Evolutionary conservation across 2,113 vertebrate species (phyloP).

Genomic region (Megaptera novaeangliae): DNA sequence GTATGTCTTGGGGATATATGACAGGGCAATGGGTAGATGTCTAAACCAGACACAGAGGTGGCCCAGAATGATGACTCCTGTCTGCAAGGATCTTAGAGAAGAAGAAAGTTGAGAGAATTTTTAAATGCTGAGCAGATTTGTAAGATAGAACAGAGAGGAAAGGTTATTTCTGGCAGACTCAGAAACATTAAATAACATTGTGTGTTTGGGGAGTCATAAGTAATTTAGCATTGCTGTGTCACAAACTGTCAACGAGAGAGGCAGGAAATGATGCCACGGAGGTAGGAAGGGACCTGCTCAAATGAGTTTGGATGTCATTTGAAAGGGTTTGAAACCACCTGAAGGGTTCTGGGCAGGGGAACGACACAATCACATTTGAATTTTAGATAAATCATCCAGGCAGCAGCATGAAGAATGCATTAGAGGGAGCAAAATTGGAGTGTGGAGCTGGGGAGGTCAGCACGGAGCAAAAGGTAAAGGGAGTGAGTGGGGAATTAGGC

Average conservation of each 20-base stretch:
- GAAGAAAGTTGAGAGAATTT: background rate
- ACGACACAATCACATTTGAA: constrained; percentile 11
- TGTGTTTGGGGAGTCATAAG: constrained; percentile 18
- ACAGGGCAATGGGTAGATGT: background rate
- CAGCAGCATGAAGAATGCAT: background rate
- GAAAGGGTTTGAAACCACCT: constrained; percentile 30
- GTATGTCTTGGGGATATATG: background rate
- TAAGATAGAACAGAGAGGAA: background rate
- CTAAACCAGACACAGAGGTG: background rate
- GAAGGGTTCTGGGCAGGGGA: background rate
- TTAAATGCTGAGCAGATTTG: background rate
- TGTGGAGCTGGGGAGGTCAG: background rate
- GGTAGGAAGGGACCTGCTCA: background rate
- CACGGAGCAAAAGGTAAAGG: background rate
- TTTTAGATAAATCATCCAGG: constrained; percentile 42
- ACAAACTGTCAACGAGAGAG: constrained; percentile 1
- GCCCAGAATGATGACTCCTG: background rate
- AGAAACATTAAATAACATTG: constrained; percentile 6
- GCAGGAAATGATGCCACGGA: background rate
- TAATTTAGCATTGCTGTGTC: background rate
- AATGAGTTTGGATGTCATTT: constrained; percentile 13
- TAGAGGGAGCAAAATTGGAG: background rate
- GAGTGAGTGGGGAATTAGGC: background rate
- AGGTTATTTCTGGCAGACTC: constrained; percentile 6
- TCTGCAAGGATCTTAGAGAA: constrained; percentile 1